A percentile compares a stretch with the other conserved stretches of the same genome.
Conservation (phyloP, 2,797 vertebrate species). For the Melopsittacus undulatus region DNA sequence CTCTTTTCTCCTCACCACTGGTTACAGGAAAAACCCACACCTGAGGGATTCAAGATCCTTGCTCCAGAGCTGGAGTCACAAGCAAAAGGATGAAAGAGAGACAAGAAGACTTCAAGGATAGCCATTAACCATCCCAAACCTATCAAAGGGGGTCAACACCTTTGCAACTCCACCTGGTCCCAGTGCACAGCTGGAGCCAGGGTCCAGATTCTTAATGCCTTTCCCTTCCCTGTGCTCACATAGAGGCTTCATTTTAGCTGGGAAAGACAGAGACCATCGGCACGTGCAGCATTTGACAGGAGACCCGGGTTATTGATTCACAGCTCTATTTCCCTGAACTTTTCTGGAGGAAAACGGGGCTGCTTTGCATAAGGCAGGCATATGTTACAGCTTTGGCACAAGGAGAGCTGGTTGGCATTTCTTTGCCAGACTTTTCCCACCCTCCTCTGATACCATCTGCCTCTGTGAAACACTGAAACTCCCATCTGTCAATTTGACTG, state of each 20-base stretch:
- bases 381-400: constrained; percentile 68
- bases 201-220: not conserved
- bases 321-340: constrained; percentile 54
- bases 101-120: not conserved
- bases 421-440: constrained; percentile 51
- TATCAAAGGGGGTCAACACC: not conserved
- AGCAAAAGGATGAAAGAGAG: not conserved
- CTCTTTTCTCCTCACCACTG: not conserved
- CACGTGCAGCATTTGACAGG: constrained; percentile 42
- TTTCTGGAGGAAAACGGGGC: constrained; percentile 39
- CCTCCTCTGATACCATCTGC: constrained; percentile 70
- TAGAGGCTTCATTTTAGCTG: not conserved
- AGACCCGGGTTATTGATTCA: constrained; percentile 56
- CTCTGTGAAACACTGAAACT: constrained; percentile 47
- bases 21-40: not conserved
- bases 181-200: not conserved
- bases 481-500: constrained; percentile 71
- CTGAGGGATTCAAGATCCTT: not conserved
- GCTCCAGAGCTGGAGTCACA: not conserved
- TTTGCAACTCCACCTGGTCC: accelerated
- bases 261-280: not conserved
- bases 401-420: constrained; percentile 20
- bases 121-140: not conserved
- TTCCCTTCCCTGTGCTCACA: not conserved
- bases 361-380: constrained; percentile 72